Conservation (phyloP, 2,113 vertebrate genomes). For the Aleadryas rufinucha region DNA sequence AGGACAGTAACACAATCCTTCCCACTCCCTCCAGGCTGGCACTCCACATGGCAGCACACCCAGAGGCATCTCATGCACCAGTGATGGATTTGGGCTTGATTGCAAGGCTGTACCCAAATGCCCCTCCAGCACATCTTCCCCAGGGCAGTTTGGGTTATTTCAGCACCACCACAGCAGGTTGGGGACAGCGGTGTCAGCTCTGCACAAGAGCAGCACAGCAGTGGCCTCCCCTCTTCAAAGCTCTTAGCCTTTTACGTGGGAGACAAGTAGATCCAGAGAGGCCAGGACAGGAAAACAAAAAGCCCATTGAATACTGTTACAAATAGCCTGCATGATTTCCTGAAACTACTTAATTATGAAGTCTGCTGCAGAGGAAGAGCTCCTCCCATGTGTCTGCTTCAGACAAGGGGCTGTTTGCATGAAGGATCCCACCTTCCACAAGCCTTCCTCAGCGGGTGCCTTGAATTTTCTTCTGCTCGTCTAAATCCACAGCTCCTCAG, state of each 20-base stretch:
- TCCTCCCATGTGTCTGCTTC: background rate
- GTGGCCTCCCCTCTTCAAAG: background rate
- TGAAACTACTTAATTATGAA: background rate
- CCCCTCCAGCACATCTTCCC: background rate
- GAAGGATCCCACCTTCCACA: background rate
- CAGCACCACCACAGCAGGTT: background rate
- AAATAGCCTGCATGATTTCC: background rate
- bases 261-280: background rate
- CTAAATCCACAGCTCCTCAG: background rate
- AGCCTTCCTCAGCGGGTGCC: background rate
- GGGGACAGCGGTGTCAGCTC: background rate
- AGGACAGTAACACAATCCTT: background rate
- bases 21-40: background rate
- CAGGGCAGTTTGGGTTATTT: background rate
- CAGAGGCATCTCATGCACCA: background rate
- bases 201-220: background rate
- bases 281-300: background rate
- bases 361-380: background rate
- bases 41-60: background rate
- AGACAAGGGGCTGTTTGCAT: background rate
- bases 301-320: background rate
- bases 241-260: background rate
- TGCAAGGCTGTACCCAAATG: background rate
- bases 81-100: background rate
- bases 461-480: background rate